Percentiles rank a stretch among this genome's conserved stretches.
These are phyloP conservation scores for Campoletis sonorensis DNA, from an alignment of 1,140 invertebrate genomes.

Conservation along the genomic window DNA sequence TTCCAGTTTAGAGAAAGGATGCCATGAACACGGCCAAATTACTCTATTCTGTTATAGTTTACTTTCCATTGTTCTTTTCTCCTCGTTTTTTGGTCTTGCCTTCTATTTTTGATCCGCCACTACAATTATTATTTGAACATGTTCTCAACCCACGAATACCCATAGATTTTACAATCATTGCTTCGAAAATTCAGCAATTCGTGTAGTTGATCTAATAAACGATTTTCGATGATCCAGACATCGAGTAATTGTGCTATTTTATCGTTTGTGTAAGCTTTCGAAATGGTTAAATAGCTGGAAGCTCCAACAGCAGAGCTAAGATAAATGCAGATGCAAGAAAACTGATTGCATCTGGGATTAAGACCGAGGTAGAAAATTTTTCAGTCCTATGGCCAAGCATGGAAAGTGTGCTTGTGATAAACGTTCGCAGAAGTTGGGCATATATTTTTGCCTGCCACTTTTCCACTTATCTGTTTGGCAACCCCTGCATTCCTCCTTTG, in stretches of 20 bases:
- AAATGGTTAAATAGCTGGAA: conserved; percentile 1
- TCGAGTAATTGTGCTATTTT: not conserved
- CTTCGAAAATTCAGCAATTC: not conserved
- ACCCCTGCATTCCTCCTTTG: not conserved
- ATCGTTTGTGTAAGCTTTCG: not conserved
- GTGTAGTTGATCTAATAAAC: not conserved
- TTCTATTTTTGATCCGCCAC: too few species aligned
- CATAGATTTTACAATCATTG: not conserved
- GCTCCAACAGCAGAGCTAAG: not conserved
- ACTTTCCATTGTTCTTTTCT: too few species aligned
- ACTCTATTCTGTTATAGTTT: too few species aligned
- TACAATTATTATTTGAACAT: too few species aligned
- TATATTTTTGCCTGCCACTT: conserved; percentile 21
- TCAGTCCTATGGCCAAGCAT: not conserved
- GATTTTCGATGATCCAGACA: not conserved
- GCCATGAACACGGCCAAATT: too few species aligned
- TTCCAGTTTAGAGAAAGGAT: not conserved
- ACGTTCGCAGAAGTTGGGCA: not conserved
- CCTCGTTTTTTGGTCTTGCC: too few species aligned
- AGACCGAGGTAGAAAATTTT: conserved; percentile 12
- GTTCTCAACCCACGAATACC: too few species aligned
- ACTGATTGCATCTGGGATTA: conserved; percentile 31
- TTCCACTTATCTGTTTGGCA: conserved; percentile 29
- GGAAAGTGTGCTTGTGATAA: conserved; percentile 29
- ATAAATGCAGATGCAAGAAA: not conserved